Conservation (phyloP, 1,140 invertebrate genomes). For the Drosophila athabasca region DNA sequence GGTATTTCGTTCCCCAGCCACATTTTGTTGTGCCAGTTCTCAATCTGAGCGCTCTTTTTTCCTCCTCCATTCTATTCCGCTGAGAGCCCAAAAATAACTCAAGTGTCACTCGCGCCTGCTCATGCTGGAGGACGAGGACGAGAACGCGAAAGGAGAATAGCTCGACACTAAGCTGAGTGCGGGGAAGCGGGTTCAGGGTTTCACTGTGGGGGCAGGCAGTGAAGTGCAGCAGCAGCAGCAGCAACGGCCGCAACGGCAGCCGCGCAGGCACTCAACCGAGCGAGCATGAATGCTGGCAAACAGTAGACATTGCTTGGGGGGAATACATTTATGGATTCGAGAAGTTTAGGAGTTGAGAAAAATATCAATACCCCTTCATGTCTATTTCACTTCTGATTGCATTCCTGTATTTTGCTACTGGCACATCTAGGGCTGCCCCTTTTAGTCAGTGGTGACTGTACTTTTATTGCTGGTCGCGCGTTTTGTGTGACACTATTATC, state of each 20-base stretch:
- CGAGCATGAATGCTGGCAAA: conserved; percentile 20
- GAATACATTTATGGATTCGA: neutral
- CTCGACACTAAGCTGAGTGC: conserved; percentile 23
- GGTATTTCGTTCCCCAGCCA: conserved; percentile 62
- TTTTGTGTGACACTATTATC: conserved; percentile 54
- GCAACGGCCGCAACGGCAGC: conserved; percentile 18
- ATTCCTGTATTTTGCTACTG: no score
- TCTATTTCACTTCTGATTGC: no score
- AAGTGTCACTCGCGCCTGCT: conserved; percentile 57
- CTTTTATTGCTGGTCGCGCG: conserved; percentile 28
- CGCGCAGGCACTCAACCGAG: conserved; percentile 27
- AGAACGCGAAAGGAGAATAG: conserved; percentile 1
- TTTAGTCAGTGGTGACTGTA: conserved; percentile 25
- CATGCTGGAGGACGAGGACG: neutral
- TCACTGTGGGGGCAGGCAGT: neutral
- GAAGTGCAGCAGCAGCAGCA: neutral
- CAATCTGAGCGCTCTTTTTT: conserved; percentile 32
- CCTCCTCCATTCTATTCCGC: conserved; percentile 6
- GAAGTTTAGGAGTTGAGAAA: neutral
- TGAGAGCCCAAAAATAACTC: conserved; percentile 70
- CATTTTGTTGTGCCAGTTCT: conserved; percentile 59
- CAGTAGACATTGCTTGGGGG: conserved; percentile 16
- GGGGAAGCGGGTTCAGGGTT: neutral
- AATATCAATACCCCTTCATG: neutral
- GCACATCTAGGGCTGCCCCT: no score